A percentile compares a stretch with the other conserved stretches of the same genome.
phyloP scores from a whole-genome alignment of 1,140 invertebrate species.

The Venustaconcha ellipsiformis region DNA sequence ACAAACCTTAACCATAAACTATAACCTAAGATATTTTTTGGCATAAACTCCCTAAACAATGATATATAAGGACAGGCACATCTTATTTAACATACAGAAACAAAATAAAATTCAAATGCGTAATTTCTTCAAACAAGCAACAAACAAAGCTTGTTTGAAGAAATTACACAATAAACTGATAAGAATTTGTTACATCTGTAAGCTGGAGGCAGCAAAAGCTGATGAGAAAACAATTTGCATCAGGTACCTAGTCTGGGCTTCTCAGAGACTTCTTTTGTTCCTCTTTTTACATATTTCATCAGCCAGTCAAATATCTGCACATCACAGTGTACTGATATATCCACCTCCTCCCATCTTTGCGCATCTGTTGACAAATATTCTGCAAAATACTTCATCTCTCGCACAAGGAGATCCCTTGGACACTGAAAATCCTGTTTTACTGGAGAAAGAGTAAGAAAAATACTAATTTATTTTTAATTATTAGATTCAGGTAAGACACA shows the following conservation, averaged over 20 bases:
- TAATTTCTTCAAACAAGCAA: no score
- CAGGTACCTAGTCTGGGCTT: conserved; percentile 76
- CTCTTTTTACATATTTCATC: conserved; percentile 87
- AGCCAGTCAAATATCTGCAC: conserved; percentile 95
- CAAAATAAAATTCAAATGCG: no score
- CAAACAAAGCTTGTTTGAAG: no score
- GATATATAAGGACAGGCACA: no score
- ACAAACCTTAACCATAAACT: no score
- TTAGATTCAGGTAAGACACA: background rate
- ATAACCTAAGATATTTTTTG: no score
- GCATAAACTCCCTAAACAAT: no score
- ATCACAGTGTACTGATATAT: conserved; percentile 96
- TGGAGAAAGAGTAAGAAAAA: conserved; percentile 26
- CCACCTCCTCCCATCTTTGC: conserved; percentile 83
- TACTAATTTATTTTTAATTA: background rate
- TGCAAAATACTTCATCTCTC: conserved; percentile 95
- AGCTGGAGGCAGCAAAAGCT: background rate
- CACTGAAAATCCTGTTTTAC: conserved; percentile 90
- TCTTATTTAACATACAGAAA: no score
- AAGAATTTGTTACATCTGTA: background rate
- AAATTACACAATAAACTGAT: no score
- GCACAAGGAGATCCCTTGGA: conserved; percentile 84
- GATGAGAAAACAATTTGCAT: background rate
- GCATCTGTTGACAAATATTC: conserved; percentile 72
- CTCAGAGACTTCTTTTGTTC: conserved; percentile 54